Percentiles rank a stretch among this genome's conserved stretches.
Evolutionary conservation across 2,888 invertebrate genomes (phyloP).

Genomic region (Melitaea athalia): DNA sequence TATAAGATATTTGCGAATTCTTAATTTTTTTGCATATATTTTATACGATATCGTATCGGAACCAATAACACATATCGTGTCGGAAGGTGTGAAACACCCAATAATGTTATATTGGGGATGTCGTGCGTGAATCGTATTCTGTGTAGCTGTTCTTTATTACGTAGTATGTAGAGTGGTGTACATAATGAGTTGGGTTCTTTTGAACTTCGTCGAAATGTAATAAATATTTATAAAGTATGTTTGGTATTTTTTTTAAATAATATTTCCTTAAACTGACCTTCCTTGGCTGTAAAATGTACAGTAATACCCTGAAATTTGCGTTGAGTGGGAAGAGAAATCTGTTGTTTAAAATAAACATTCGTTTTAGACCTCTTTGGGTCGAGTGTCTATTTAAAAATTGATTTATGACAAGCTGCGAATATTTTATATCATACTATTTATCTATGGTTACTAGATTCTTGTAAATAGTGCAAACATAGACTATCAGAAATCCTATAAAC

Average conservation of each 20-base stretch:
- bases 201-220: not conserved
- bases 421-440: too few relatives aligned
- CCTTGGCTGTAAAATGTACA: too few relatives aligned
- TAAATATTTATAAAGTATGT: not conserved
- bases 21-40: not conserved
- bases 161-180: not conserved
- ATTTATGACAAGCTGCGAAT: too few relatives aligned
- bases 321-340: too few relatives aligned
- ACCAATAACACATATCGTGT: not conserved
- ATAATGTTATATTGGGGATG: not conserved
- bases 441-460: too few relatives aligned
- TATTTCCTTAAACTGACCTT: not conserved
- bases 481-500: too few relatives aligned
- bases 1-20: not conserved
- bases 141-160: not conserved
- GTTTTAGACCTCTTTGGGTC: too few relatives aligned
- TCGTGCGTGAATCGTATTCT: not conserved
- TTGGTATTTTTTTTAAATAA: not conserved
- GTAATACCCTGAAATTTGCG: too few relatives aligned
- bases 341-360: too few relatives aligned
- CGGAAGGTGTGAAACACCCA: not conserved
- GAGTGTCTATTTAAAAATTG: too few relatives aligned
- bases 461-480: too few relatives aligned
- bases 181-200: slow-evolving; percentile 4
- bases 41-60: not conserved